phyloP scores from a whole-genome alignment of 2,797 vertebrate species.

The Xiphorhynchus erythropygius region DNA sequence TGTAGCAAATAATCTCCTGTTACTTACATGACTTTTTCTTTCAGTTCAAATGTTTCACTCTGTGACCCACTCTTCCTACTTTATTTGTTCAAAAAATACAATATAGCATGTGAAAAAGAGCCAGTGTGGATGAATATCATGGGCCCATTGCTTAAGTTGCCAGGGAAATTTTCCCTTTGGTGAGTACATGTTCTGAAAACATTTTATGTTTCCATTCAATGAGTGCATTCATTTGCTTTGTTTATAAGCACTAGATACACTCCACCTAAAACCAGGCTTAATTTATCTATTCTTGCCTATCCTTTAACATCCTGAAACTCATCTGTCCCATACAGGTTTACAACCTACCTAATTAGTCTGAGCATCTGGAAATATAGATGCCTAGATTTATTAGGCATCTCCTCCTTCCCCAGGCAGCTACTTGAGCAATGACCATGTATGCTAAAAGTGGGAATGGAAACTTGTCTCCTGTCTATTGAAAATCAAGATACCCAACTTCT shows the following conservation, averaged over 20 bases:
- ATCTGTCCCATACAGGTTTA: not conserved
- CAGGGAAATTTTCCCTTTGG: conserved; percentile 30
- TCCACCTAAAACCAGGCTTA: not conserved
- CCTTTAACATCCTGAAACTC: not conserved
- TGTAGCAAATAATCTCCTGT: not conserved
- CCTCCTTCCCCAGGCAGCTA: not conserved
- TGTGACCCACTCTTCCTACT: conserved; percentile 20
- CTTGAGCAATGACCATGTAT: not conserved
- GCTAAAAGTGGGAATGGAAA: not conserved
- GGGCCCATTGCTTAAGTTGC: conserved; percentile 9
- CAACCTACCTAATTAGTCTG: not conserved
- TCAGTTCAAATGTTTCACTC: not conserved
- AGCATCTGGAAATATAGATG: not conserved
- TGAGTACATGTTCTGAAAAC: conserved; percentile 43
- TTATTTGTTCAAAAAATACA: conserved; percentile 42
- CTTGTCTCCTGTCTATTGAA: not conserved
- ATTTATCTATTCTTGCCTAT: not conserved
- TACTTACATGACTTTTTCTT: conserved; percentile 39
- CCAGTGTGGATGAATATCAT: conserved; percentile 1
- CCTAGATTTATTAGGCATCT: not conserved
- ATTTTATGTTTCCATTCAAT: conserved; percentile 37
- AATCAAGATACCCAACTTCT: not conserved
- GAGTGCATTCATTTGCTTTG: conserved; percentile 16
- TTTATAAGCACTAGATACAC: not conserved
- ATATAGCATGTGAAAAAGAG: not conserved